These are phyloP conservation scores for Mormyrus lacerda DNA, from an alignment of 2,113 vertebrate genomes.

Conservation along the genomic window DNA sequence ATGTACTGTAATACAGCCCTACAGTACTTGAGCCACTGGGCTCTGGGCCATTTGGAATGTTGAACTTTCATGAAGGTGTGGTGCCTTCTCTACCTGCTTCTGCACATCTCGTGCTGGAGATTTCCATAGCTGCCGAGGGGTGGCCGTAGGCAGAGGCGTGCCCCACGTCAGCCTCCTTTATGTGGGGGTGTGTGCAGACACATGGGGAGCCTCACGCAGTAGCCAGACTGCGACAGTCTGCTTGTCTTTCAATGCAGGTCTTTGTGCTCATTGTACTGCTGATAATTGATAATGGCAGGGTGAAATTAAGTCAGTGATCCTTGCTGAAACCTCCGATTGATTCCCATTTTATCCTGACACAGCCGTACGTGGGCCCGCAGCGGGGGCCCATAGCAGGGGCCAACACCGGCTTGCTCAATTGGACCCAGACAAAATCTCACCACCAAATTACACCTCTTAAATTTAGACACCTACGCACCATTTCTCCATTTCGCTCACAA, in stretches of 20 bases:
- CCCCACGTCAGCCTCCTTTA: neutral
- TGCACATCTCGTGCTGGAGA: neutral
- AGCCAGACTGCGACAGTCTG: neutral
- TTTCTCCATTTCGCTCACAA: neutral
- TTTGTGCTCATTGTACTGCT: neutral
- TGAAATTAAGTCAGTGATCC: neutral
- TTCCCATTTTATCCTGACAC: neutral
- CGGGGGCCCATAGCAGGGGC: too few species aligned
- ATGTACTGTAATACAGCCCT: neutral
- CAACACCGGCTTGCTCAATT: neutral
- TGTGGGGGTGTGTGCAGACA: neutral
- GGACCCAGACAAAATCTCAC: neutral
- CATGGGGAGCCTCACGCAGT: neutral
- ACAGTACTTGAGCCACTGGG: neutral
- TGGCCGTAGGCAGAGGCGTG: neutral
- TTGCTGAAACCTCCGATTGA: neutral
- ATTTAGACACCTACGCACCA: neutral
- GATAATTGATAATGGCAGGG: conserved; percentile 5
- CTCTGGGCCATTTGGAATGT: neutral
- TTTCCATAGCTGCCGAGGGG: neutral
- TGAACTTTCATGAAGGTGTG: neutral
- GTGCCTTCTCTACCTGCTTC: neutral
- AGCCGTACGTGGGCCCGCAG: neutral
- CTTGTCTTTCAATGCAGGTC: neutral
- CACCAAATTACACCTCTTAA: conserved; percentile 1